Conservation (phyloP, 2,113 vertebrate species). For the Aptenodytes patagonicus region DNA sequence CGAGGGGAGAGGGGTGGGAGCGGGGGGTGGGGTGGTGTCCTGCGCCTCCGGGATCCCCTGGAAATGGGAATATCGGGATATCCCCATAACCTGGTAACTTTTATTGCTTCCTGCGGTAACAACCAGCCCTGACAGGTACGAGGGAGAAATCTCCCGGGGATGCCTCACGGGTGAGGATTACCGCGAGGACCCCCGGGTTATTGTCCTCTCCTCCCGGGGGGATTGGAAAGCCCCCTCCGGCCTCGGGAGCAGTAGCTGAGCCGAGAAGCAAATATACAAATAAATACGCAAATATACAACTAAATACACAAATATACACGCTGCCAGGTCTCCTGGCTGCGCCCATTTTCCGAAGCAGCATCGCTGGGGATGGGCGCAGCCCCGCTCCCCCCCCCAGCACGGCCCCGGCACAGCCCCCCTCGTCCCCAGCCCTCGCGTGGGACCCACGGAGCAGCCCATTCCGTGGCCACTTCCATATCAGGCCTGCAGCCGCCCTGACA, state of each 20-base stretch:
- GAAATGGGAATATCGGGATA: neutral
- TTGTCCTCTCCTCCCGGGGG: too few species aligned
- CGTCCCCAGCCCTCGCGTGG: neutral
- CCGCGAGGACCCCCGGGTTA: neutral
- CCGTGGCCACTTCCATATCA: accelerated
- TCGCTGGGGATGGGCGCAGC: neutral
- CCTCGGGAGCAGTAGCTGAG: neutral
- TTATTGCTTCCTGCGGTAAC: neutral
- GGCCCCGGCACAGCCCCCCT: neutral
- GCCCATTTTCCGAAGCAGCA: neutral
- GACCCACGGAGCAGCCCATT: neutral
- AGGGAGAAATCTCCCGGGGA: neutral
- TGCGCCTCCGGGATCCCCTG: neutral
- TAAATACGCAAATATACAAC: accelerated
- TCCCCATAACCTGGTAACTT: neutral
- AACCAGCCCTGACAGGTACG: neutral
- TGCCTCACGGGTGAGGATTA: neutral
- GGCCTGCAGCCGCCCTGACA: neutral
- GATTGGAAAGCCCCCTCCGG: too few species aligned
- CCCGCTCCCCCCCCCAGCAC: too few species aligned
- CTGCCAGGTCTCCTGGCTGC: neutral
- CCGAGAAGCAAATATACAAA: neutral
- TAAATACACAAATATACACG: accelerated
- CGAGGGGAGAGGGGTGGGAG: neutral
- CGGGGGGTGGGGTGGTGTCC: neutral